Evolutionary conservation across 35 echinoderm and acorn worm species (phyloP).

Genomic region (Chiridota heheva): DNA sequence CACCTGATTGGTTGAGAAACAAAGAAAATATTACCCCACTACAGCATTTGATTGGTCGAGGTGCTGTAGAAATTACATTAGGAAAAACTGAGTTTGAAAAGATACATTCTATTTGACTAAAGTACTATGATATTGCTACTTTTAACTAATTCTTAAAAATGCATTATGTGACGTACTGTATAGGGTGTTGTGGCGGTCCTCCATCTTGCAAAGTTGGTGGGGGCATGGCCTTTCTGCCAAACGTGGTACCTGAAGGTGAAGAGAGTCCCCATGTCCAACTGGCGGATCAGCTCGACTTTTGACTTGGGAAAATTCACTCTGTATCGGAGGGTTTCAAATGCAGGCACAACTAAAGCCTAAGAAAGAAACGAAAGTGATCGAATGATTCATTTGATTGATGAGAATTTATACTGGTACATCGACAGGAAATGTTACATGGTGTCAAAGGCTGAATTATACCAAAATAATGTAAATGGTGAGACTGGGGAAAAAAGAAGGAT

Average conservation of each 20-base stretch:
- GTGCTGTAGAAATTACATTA: no score
- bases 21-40: no score
- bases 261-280: conserved; percentile 89
- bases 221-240: conserved; percentile 94
- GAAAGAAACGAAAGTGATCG: neutral
- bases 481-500: no score
- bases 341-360: conserved; percentile 87
- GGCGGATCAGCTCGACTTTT: conserved; percentile 86
- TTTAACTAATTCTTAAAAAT: neutral
- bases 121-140: neutral
- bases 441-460: no score
- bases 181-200: conserved; percentile 94
- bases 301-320: conserved; percentile 92
- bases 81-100: no score
- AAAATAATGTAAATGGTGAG: no score
- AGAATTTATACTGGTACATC: no score
- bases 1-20: no score
- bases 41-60: neutral
- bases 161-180: conserved; percentile 47
- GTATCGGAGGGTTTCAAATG: conserved; percentile 92
- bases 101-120: no score
- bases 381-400: no score
- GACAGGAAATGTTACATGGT: no score
- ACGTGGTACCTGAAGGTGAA: conserved; percentile 95
- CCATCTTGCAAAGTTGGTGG: conserved; percentile 97